phyloP scores from a whole-genome alignment of 2,113 vertebrate genomes.

The Paedocypris sp. region DNA sequence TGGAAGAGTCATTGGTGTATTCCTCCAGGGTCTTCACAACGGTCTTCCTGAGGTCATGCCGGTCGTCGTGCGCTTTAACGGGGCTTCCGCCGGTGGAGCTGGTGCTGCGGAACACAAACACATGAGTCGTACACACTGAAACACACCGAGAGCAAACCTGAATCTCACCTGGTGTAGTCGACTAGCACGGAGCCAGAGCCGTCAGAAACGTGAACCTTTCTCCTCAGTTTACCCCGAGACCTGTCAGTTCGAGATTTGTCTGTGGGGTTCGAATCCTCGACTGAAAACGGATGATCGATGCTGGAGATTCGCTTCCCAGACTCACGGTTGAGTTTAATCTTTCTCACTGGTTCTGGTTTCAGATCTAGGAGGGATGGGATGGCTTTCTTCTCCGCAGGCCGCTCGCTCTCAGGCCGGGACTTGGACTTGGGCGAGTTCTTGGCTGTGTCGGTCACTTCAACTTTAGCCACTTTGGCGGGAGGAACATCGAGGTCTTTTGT shows the following conservation, averaged over 20 bases:
- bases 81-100: constrained; percentile 77
- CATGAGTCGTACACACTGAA: not conserved
- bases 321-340: constrained; percentile 87
- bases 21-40: constrained; percentile 76
- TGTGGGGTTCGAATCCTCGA: constrained; percentile 49
- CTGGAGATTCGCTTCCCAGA: constrained; percentile 74
- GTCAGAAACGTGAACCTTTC: constrained; percentile 59
- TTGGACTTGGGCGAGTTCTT: constrained; percentile 61
- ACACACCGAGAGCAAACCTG: not conserved
- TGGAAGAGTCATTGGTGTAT: constrained; percentile 66
- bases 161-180: constrained; percentile 73
- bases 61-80: constrained; percentile 67
- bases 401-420: constrained; percentile 26
- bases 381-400: constrained; percentile 26
- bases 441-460: constrained; percentile 49
- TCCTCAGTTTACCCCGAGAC: constrained; percentile 57
- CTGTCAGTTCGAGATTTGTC: constrained; percentile 63
- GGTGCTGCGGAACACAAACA: constrained; percentile 51
- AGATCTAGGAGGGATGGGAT: constrained; percentile 38
- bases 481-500: constrained; percentile 60
- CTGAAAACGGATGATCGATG: constrained; percentile 47
- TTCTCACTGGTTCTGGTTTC: constrained; percentile 70
- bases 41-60: constrained; percentile 62
- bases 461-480: constrained; percentile 51
- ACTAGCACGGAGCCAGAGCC: constrained; percentile 56